A percentile compares a stretch with the other conserved stretches of the same genome.
These are phyloP conservation scores for Cichladusa arquata DNA, from an alignment of 2,113 vertebrate species.

Conservation along the genomic window DNA sequence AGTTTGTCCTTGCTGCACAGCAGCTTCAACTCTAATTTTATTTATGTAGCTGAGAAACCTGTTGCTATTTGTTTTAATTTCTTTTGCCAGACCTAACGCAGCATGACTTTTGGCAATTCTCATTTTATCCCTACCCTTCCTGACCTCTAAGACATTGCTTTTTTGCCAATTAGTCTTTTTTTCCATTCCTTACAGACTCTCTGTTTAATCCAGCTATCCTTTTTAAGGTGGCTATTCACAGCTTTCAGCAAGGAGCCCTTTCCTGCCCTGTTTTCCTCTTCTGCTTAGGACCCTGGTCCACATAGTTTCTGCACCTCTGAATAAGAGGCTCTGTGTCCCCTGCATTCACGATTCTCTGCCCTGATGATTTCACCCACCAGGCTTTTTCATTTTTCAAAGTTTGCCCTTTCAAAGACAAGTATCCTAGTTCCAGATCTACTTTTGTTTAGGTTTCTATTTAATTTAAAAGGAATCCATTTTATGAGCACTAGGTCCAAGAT, in stretches of 20 bases:
- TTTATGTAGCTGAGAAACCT: conserved; percentile 67
- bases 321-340: not conserved
- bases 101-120: conserved; percentile 62
- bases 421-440: conserved; percentile 10
- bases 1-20: not conserved
- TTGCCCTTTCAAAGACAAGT: conserved; percentile 44
- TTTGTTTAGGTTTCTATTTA: conserved; percentile 59
- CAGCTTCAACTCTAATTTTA: conserved; percentile 42
- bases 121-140: conserved; percentile 50
- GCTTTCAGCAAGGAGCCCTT: not conserved
- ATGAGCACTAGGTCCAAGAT: conserved; percentile 27
- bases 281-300: not conserved
- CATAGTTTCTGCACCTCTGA: not conserved
- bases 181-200: conserved; percentile 27
- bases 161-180: conserved; percentile 44
- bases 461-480: conserved; percentile 61
- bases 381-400: conserved; percentile 22
- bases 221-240: conserved; percentile 32
- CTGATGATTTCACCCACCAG: conserved; percentile 14
- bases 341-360: not conserved
- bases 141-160: conserved; percentile 47
- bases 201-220: not conserved
- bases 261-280: not conserved
- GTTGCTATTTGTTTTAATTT: conserved; percentile 65
- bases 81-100: conserved; percentile 45